Evolutionary conservation across 2,888 invertebrate genomes (phyloP).

Genomic region (Dicranocentrus wangi): DNA sequence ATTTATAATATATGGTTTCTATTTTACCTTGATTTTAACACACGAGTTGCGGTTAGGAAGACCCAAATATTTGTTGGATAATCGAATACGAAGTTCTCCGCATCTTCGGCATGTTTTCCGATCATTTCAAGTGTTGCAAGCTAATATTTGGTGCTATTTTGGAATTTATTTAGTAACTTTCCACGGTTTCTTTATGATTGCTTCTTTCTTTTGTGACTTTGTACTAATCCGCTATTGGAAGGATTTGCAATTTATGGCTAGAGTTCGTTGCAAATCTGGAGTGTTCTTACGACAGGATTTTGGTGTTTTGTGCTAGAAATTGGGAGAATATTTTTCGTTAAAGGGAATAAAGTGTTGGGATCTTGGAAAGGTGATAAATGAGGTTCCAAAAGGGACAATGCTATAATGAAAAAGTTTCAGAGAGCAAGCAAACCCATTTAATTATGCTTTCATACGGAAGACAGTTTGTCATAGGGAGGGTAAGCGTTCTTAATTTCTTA

Average conservation of each 20-base stretch:
- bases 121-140: neutral
- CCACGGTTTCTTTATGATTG: neutral
- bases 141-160: neutral
- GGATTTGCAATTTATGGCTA: neutral
- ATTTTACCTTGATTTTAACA: neutral
- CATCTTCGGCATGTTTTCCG: constrained; percentile 9
- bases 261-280: neutral
- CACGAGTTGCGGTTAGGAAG: neutral
- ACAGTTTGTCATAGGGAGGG: constrained; percentile 33
- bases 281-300: neutral
- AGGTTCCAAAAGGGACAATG: neutral
- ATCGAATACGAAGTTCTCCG: too few relatives aligned
- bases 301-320: constrained; percentile 35
- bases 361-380: constrained; percentile 32
- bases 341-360: constrained; percentile 5
- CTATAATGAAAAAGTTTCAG: constrained; percentile 34
- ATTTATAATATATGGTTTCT: neutral
- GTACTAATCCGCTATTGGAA: constrained; percentile 19
- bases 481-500: constrained; percentile 18
- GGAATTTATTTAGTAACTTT: neutral
- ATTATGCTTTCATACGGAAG: constrained; percentile 38
- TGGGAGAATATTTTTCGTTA: constrained; percentile 10
- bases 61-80: too few relatives aligned
- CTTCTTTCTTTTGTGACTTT: neutral
- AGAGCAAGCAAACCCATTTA: constrained; percentile 15